Evolutionary conservation across 2,888 invertebrate genomes (phyloP).

Genomic region (Apamea crenata): DNA sequence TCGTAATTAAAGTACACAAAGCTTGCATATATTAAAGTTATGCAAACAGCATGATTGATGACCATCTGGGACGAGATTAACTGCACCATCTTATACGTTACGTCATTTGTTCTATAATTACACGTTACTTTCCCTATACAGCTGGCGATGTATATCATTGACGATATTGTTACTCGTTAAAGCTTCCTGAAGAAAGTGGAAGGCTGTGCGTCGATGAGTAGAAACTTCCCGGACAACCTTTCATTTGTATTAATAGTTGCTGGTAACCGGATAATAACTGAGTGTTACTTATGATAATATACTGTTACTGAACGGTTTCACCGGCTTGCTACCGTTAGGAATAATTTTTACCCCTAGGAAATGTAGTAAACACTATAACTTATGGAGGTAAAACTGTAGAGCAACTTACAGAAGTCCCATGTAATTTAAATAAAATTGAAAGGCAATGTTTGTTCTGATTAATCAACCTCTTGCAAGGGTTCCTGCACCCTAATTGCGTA

Average conservation of each 20-base stretch:
- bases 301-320: conserved; percentile 39
- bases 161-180: conserved; percentile 32
- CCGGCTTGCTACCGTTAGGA: conserved; percentile 36
- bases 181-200: conserved; percentile 76
- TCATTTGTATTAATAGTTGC: conserved; percentile 57
- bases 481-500: too few relatives aligned
- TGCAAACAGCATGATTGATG: conserved; percentile 65
- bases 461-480: background rate
- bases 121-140: conserved; percentile 48
- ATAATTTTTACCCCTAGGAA: conserved; percentile 20
- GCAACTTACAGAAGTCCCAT: background rate
- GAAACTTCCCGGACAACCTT: conserved; percentile 65
- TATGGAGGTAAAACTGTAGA: conserved; percentile 2
- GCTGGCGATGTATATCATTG: conserved; percentile 19
- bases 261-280: conserved; percentile 55
- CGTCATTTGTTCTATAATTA: conserved; percentile 56
- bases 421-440: background rate
- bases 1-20: conserved; percentile 55
- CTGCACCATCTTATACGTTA: conserved; percentile 48
- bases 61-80: conserved; percentile 48
- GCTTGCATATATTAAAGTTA: conserved; percentile 54
- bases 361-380: background rate
- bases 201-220: conserved; percentile 56
- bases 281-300: conserved; percentile 51
- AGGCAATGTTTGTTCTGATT: background rate